Evolutionary conservation across 1,140 invertebrate species (phyloP), one percentile per base, ranked within the genome.

Genomic region (Cylas formicarius): DNA sequence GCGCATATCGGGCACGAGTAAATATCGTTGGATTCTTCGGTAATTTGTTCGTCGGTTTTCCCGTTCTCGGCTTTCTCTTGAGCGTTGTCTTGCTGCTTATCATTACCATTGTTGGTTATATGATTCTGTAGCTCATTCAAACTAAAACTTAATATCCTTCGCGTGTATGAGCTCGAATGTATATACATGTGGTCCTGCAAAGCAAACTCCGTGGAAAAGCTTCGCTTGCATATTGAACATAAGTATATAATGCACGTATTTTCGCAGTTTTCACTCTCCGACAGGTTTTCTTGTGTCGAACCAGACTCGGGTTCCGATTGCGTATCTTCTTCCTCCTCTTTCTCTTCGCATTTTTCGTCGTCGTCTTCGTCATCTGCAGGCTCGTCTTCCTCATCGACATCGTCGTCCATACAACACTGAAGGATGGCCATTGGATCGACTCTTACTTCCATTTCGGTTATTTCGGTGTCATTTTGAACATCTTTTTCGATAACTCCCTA

Each of bases 361-460:
- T 40, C 32, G n/a, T 28, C 17, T 11, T 33, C 32, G 9, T 34
- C 34, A 23, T 45, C 31, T 13, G 50, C 53, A 29, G 59, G 37
- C 7, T 43, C 18, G 31, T 35, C 37, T 41, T 63, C 54, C 16
- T 20, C 18, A 4, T 41, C 20, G 18, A 8, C 36, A 11, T 18
- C n/a, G 9, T n/a, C n/a, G n/a, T 72, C 67, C 23, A 45, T 22
- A 18, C 44, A 52, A 44, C 67, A 74, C 36, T 73, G 68, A 16
- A 77, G 60, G 61, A 76, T 73, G 44, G 75, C 56, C 75, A 76
- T 77, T 10, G 75, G 75, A 56, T 77, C 75, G 4, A 77, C 65
- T 47, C 70, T 70, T 0, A 77, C 73, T 63, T 77, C 75, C 66
- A 77, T 70, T 63, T 77, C 72, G 38, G 72, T 73, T 63, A 58